Percentiles rank a stretch among this genome's conserved stretches.
Conservation (phyloP, 2,113 vertebrate species). For the Forbesichthys agassizii region DNA sequence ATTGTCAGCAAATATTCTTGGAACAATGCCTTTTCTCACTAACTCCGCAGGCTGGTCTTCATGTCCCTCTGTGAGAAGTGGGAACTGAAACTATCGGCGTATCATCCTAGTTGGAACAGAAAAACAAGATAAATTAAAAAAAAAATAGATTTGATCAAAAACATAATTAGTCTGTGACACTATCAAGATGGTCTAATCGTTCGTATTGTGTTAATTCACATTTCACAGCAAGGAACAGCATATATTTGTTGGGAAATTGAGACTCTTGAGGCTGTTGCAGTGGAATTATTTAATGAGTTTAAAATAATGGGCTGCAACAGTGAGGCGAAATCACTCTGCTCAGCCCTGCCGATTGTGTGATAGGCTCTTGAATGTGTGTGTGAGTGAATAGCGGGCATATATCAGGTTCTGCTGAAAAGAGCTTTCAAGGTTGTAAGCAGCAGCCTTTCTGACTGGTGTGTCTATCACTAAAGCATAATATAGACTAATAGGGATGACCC, state of each 20-base stretch:
- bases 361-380: slow-evolving; percentile 40
- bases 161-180: slow-evolving; percentile 37
- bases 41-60: slow-evolving; percentile 20
- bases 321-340: slow-evolving; percentile 38
- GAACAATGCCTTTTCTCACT: slow-evolving; percentile 46
- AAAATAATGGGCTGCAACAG: slow-evolving; percentile 43
- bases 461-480: slow-evolving; percentile 11
- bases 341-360: slow-evolving; percentile 41
- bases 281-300: slow-evolving; percentile 37
- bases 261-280: slow-evolving; percentile 27
- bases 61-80: neutral
- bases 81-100: slow-evolving; percentile 36
- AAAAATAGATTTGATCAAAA: slow-evolving; percentile 40
- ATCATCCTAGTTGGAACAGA: slow-evolving; percentile 33
- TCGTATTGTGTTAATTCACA: slow-evolving; percentile 12
- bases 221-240: slow-evolving; percentile 18
- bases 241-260: slow-evolving; percentile 15
- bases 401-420: slow-evolving; percentile 28
- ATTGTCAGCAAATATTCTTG: slow-evolving; percentile 37
- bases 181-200: slow-evolving; percentile 30
- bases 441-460: neutral
- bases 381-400: slow-evolving; percentile 30
- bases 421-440: slow-evolving; percentile 15
- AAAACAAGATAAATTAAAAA: slow-evolving; percentile 16
- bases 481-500: neutral